A percentile compares a stretch with the other conserved stretches of the same genome.
These are phyloP conservation scores for Illadopsis cleaveri DNA, from an alignment of 2,113 vertebrate genomes.

Conservation along the genomic window DNA sequence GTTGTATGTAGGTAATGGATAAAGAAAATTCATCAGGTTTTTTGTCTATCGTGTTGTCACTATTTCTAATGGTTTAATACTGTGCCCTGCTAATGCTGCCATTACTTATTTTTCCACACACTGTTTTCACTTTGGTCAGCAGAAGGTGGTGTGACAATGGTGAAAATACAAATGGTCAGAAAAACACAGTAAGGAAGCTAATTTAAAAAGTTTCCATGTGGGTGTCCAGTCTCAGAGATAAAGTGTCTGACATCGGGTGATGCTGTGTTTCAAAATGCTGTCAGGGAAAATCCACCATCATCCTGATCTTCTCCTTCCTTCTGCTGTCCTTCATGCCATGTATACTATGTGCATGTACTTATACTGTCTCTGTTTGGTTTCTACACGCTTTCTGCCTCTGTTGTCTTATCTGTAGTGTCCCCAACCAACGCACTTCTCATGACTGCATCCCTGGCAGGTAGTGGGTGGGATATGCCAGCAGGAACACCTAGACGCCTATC, in stretches of 20 bases:
- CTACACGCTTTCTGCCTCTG: fast-evolving
- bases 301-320: background rate
- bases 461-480: background rate
- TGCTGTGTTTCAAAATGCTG: background rate
- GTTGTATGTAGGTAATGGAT: background rate
- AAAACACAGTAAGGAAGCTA: background rate
- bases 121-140: background rate
- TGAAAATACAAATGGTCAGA: background rate
- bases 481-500: background rate
- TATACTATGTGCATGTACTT: background rate
- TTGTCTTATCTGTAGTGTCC: background rate
- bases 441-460: background rate
- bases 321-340: fast-evolving
- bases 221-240: background rate
- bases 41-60: background rate
- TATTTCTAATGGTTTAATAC: background rate
- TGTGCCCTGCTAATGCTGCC: background rate
- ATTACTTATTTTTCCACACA: background rate
- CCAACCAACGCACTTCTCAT: background rate
- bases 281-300: background rate
- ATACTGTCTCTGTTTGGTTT: background rate
- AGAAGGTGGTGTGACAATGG: background rate
- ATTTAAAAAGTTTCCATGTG: background rate
- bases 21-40: background rate
- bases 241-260: background rate